These are phyloP conservation scores for Antheraea mylitta DNA, from an alignment of 1,140 invertebrate species.

Conservation along the genomic window DNA sequence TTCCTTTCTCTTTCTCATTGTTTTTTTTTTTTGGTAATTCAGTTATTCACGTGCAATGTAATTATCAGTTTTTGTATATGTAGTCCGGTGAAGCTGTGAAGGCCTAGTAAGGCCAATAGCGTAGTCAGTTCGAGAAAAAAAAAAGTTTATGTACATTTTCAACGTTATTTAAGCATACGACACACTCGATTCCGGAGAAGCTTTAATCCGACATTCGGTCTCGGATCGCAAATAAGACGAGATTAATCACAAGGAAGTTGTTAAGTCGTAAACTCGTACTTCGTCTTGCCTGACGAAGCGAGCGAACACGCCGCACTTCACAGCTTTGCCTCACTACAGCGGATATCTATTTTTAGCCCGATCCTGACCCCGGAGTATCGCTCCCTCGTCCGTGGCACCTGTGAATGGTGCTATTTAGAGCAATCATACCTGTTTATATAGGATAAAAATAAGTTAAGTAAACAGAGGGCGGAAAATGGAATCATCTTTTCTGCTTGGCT, in stretches of 20 bases:
- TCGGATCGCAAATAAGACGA: conserved; percentile 40
- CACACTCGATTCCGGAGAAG: conserved; percentile 29
- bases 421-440: conserved; percentile 27
- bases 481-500: background rate
- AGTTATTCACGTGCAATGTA: background rate
- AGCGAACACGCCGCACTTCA: conserved; percentile 40
- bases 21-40: too few relatives aligned
- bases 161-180: background rate
- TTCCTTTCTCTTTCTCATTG: too few relatives aligned
- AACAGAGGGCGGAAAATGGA: background rate
- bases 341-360: too few relatives aligned
- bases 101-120: too few relatives aligned
- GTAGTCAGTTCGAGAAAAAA: too few relatives aligned
- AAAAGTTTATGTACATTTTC: background rate
- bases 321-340: conserved; percentile 50
- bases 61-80: too few relatives aligned
- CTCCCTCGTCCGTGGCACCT: conserved; percentile 24
- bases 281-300: conserved; percentile 36
- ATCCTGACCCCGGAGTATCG: too few relatives aligned
- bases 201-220: conserved; percentile 31
- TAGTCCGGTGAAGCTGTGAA: too few relatives aligned
- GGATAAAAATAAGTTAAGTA: conserved; percentile 15
- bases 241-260: conserved; percentile 61
- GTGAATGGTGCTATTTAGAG: conserved; percentile 62
- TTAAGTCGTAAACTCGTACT: conserved; percentile 24